Evolutionary conservation across 2,888 invertebrate genomes (phyloP), one percentile per base, ranked within the genome.

Genomic region (Ophion slaviceki): DNA sequence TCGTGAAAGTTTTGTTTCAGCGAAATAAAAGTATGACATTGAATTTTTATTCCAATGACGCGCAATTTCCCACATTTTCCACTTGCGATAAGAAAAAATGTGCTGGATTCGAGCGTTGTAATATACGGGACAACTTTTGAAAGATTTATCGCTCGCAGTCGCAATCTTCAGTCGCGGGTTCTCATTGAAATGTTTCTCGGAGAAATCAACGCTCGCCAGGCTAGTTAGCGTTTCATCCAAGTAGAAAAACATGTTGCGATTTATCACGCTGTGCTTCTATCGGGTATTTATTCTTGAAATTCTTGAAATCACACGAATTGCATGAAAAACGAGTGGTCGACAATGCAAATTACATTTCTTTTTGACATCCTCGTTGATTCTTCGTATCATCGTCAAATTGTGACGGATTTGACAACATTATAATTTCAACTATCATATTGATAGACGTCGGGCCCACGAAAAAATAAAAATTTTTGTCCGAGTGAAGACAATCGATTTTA

Each of bases 171-270:
- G 70, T 71, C 78, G 40, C 40, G 36, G 32, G 78, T 61, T 68
- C 61, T 74, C 61, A 67, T 68, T 78, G 17, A 66, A 72, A 79
- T 53, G 67, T 74, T 61, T 47, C 45, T 66, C 71, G 53, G 61
- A 57, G 57, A 24, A 76, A 64, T 59, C 66, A 84, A 24, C 64
- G 32, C 57, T 71, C 24, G 14, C 57, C 62, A 66, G 71, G 57
- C 61, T n/a, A 24, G 45, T 75, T 71, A 45, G 66, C 70, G 66
- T 80, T 84, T 71, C n/a, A 80, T 80, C 47, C 71, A 47, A 61
- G 28, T 20, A 47, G 59, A 17, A 80, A 76, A 80, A 84, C 76
- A 72, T 40, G 24, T 64, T 20, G 40, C 62, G 71, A 84, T 84
- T 76, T 71, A 80, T 84, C 24, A 57, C 57, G 59, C 57, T 66